These are phyloP conservation scores for Lithosia quadra DNA, from an alignment of 2,888 invertebrate species.

Conservation along the genomic window DNA sequence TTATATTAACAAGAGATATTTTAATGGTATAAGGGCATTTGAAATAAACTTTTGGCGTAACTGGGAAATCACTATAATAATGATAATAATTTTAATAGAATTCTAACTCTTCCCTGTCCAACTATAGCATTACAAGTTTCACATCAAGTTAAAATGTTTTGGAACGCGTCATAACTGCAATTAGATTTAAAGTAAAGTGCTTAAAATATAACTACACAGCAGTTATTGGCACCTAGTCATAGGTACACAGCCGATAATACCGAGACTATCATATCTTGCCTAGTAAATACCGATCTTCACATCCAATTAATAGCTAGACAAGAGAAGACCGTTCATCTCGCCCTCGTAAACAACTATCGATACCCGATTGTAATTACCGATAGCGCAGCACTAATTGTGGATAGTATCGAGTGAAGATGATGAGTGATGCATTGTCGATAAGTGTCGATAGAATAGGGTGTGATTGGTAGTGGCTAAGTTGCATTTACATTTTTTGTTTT, in stretches of 20 bases:
- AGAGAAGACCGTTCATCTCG: slow-evolving; percentile 48
- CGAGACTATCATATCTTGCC: slow-evolving; percentile 42
- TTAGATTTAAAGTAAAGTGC: neutral
- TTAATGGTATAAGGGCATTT: too few species aligned
- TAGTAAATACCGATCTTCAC: slow-evolving; percentile 55
- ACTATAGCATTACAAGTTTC: neutral
- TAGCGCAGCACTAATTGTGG: slow-evolving; percentile 76
- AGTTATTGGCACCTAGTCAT: slow-evolving; percentile 35
- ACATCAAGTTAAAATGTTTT: neutral
- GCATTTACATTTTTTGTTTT: neutral
- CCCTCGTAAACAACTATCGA: slow-evolving; percentile 55
- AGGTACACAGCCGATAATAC: slow-evolving; percentile 32
- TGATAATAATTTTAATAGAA: too few species aligned
- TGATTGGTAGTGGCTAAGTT: neutral
- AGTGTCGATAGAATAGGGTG: slow-evolving; percentile 27
- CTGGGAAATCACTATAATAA: too few species aligned
- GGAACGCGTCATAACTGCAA: neutral
- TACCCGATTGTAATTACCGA: slow-evolving; percentile 80
- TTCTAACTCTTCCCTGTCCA: too few species aligned
- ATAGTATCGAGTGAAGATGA: slow-evolving; percentile 60
- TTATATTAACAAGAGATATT: too few species aligned
- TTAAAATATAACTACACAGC: slow-evolving; percentile 30
- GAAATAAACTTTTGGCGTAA: too few species aligned
- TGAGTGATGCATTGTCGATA: slow-evolving; percentile 54
- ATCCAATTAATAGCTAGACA: slow-evolving; percentile 55